phyloP scores from a whole-genome alignment of 1,140 invertebrate species.

The Panagrolaimus sp. region DNA sequence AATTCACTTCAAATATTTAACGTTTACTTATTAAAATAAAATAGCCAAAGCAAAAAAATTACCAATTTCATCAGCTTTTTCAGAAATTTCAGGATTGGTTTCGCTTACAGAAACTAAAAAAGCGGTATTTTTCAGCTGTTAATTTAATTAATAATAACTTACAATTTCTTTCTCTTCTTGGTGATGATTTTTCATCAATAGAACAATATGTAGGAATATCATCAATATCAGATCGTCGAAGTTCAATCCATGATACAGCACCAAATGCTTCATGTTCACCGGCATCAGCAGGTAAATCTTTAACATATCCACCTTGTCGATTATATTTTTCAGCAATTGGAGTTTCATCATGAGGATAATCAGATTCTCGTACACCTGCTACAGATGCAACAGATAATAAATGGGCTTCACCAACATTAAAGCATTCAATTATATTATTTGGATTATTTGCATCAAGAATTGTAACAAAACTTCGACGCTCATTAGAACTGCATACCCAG shows the following conservation, averaged over 20 bases:
- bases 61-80: constrained; percentile 6
- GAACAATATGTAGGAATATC: constrained; percentile 48
- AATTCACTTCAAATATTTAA: no score
- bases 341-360: constrained; percentile 62
- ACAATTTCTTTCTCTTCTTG: constrained; percentile 57
- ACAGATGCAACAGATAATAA: constrained; percentile 53
- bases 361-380: constrained; percentile 63
- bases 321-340: constrained; percentile 26
- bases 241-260: constrained; percentile 45
- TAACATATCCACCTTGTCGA: constrained; percentile 50
- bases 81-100: constrained; percentile 9
- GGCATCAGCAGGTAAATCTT: constrained; percentile 48
- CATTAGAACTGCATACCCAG: constrained; percentile 91
- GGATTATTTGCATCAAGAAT: constrained; percentile 97
- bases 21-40: no score
- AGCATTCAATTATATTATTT: constrained; percentile 84
- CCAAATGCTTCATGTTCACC: constrained; percentile 44
- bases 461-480: constrained; percentile 75
- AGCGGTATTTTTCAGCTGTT: background rate
- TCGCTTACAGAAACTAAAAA: constrained; percentile 51
- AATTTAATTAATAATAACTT: constrained; percentile 2
- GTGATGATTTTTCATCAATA: constrained; percentile 44
- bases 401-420: constrained; percentile 84
- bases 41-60: background rate
- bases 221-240: constrained; percentile 42